Percentiles rank a stretch among this genome's conserved stretches.
Evolutionary conservation across 2,888 invertebrate species (phyloP).

Genomic region (Siphlonurus alternatus): DNA sequence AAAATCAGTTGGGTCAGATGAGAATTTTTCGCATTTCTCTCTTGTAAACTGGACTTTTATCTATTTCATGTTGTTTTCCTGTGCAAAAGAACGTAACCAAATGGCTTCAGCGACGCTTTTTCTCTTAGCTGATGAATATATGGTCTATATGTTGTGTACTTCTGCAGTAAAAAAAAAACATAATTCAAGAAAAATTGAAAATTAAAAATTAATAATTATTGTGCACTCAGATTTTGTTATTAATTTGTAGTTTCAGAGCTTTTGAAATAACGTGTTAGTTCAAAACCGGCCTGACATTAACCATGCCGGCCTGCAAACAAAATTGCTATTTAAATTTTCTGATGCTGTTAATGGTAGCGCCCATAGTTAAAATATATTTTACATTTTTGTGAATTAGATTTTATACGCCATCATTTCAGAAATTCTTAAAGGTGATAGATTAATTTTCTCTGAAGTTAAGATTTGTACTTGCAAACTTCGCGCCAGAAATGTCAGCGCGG

Average conservation of each 20-base stretch:
- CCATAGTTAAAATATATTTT: neutral
- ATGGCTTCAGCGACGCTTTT: neutral
- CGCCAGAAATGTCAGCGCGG: neutral
- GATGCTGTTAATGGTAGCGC: neutral
- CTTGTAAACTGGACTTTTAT: conserved; percentile 11
- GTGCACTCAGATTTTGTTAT: no score
- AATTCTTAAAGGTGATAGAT: no score
- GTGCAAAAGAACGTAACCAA: neutral
- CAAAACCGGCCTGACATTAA: no score
- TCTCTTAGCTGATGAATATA: conserved; percentile 13
- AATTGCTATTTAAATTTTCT: neutral
- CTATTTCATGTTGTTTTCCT: neutral
- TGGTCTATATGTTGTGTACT: neutral
- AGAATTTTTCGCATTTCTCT: conserved; percentile 15
- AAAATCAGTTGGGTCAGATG: conserved; percentile 12
- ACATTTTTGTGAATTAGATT: no score
- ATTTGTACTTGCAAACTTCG: neutral
- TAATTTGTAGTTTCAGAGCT: no score
- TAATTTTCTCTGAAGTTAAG: no score
- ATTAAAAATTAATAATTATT: no score
- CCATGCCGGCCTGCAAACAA: no score
- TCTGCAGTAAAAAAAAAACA: neutral
- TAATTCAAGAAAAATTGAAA: neutral
- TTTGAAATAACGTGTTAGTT: no score
- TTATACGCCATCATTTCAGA: neutral